Conservation (phyloP, 2,888 invertebrate species). For the Anticlea derivata region DNA sequence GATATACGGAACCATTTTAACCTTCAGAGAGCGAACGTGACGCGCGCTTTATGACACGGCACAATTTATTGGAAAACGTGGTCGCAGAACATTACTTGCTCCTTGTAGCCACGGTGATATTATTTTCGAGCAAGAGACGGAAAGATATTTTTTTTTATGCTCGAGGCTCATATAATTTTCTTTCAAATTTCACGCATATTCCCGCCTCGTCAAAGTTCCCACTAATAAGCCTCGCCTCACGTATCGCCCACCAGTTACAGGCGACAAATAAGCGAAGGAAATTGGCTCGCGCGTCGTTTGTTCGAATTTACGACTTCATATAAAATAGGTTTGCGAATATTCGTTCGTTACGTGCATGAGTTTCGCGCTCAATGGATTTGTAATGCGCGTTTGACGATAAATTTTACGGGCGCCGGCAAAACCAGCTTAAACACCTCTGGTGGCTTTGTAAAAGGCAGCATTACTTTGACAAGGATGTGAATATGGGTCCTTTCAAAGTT, state of each 20-base stretch:
- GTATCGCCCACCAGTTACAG: conserved; percentile 24
- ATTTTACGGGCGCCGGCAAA: background rate
- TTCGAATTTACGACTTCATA: conserved; percentile 71
- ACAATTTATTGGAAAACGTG: conserved; percentile 68
- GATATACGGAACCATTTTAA: conserved; percentile 31
- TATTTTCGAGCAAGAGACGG: background rate
- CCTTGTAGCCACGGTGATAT: conserved; percentile 36
- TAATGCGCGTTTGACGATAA: conserved; percentile 32
- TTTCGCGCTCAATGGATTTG: conserved; percentile 42
- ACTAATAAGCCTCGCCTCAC: conserved; percentile 20
- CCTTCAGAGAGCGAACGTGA: conserved; percentile 60
- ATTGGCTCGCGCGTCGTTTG: conserved; percentile 49
- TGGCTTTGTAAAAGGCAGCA: too few relatives aligned
- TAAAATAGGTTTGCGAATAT: conserved; percentile 61
- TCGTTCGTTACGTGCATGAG: conserved; percentile 43
- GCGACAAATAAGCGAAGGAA: conserved; percentile 29
- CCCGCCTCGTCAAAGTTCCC: background rate
- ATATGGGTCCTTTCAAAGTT: too few relatives aligned
- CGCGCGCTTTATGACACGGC: conserved; percentile 54
- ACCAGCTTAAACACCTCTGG: too few relatives aligned
- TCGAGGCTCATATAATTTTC: conserved; percentile 4
- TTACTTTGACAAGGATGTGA: too few relatives aligned
- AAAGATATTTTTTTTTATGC: background rate
- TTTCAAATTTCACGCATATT: conserved; percentile 1
- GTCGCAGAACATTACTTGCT: conserved; percentile 48